Percentiles rank a stretch among this genome's conserved stretches.
Evolutionary conservation across 2,888 invertebrate genomes (phyloP).

Genomic region (Saturnia pavonia): DNA sequence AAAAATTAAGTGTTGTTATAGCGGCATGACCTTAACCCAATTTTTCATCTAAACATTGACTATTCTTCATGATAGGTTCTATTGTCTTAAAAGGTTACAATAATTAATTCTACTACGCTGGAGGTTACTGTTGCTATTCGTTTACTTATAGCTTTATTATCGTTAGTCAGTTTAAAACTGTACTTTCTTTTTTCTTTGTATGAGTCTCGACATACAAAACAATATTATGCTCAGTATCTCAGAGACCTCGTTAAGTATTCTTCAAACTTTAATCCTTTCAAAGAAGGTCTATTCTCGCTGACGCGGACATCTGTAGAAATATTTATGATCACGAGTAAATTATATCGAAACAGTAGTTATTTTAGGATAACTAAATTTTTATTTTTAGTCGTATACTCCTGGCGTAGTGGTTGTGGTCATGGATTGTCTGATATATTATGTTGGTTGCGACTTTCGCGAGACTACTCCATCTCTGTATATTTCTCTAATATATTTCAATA

Average conservation of each 20-base stretch:
- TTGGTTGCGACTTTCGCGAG: too few relatives aligned
- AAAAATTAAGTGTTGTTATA: neutral
- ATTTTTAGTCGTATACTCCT: too few relatives aligned
- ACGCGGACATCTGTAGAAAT: neutral
- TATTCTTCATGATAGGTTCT: neutral
- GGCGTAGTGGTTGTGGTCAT: too few relatives aligned
- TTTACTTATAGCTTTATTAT: constrained; percentile 32
- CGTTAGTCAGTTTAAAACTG: constrained; percentile 33
- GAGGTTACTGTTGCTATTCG: constrained; percentile 28
- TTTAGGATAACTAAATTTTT: neutral
- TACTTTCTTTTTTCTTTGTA: constrained; percentile 43
- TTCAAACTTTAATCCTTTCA: neutral
- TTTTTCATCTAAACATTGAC: neutral
- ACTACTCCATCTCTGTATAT: too few relatives aligned
- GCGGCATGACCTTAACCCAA: constrained; percentile 9
- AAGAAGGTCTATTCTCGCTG: neutral
- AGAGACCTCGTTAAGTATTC: neutral
- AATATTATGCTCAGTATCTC: neutral
- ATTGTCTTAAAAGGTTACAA: constrained; percentile 18
- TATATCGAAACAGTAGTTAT: neutral
- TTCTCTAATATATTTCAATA: too few relatives aligned
- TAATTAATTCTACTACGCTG: constrained; percentile 11
- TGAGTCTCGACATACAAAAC: neutral
- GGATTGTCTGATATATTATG: too few relatives aligned
- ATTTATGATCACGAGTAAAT: neutral